Conservation (phyloP, 2,888 invertebrate species). For the Ormia ochracea region DNA sequence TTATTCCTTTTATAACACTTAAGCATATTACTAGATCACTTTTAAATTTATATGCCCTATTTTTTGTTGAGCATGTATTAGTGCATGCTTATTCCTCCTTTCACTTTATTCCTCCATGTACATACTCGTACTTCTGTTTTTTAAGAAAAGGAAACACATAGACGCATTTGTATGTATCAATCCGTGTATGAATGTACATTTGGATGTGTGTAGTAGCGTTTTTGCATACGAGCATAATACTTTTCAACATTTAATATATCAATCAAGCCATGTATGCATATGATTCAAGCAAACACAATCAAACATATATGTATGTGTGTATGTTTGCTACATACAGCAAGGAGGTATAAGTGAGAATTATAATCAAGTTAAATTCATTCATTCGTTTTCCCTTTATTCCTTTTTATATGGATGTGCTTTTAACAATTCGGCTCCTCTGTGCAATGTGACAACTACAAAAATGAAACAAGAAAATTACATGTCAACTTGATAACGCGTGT, state of each 20-base stretch:
- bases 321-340: too few relatives aligned
- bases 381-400: slow-evolving; percentile 5
- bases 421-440: slow-evolving; percentile 25
- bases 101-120: not conserved
- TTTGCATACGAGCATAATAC: not conserved
- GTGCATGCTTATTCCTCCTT: not conserved
- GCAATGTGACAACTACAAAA: slow-evolving; percentile 35
- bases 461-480: slow-evolving; percentile 27
- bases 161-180: not conserved
- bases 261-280: slow-evolving; percentile 22
- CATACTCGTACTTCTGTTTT: not conserved
- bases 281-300: not conserved
- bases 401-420: slow-evolving; percentile 9
- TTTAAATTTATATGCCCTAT: slow-evolving; percentile 45
- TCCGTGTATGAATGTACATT: too few relatives aligned
- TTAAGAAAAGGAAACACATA: not conserved
- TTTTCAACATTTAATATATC: slow-evolving; percentile 49
- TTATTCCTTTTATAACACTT: slow-evolving; percentile 24
- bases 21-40: slow-evolving; percentile 42
- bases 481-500: slow-evolving; percentile 53
- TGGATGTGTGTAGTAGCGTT: not conserved
- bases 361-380: slow-evolving; percentile 53
- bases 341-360: slow-evolving; percentile 10
- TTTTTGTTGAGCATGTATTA: slow-evolving; percentile 24
- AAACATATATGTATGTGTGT: not conserved